Percentiles rank a stretch among this genome's conserved stretches.
Evolutionary conservation across 2,113 vertebrate species (phyloP).

Genomic region (Brachypteracias leptosomus): DNA sequence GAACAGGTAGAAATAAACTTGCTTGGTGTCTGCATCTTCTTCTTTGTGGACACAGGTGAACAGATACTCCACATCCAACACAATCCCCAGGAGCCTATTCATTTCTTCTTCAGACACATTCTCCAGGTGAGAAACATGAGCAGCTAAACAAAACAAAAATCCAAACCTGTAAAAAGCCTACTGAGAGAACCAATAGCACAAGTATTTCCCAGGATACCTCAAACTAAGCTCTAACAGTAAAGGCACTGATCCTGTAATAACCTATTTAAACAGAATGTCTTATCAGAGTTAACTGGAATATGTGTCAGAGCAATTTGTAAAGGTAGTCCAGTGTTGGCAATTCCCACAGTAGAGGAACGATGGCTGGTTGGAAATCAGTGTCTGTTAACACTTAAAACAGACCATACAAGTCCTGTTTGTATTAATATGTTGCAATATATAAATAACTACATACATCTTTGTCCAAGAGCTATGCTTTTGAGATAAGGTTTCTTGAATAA

Average conservation of each 20-base stretch:
- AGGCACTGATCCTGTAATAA: neutral
- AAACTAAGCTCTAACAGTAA: neutral
- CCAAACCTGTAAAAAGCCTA: neutral
- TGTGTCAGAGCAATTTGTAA: neutral
- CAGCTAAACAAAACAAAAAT: constrained; percentile 76
- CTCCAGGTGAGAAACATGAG: constrained; percentile 97
- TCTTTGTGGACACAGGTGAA: constrained; percentile 98
- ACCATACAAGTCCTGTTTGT: neutral
- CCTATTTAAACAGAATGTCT: neutral
- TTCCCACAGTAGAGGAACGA: neutral
- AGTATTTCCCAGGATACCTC: neutral
- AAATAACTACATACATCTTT: neutral
- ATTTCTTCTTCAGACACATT: constrained; percentile 96
- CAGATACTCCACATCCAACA: constrained; percentile 94
- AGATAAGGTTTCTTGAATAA: neutral
- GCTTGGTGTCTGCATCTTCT: constrained; percentile 98
- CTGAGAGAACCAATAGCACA: neutral
- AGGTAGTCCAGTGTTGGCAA: neutral
- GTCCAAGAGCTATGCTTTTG: neutral
- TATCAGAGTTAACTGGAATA: neutral
- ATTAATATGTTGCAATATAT: neutral
- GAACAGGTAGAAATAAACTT: constrained; percentile 99
- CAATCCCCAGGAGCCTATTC: constrained; percentile 93
- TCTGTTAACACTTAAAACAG: neutral
- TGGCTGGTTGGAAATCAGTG: neutral